phyloP scores from a whole-genome alignment of 2,113 vertebrate genomes.

The Bambusicola thoracicus region DNA sequence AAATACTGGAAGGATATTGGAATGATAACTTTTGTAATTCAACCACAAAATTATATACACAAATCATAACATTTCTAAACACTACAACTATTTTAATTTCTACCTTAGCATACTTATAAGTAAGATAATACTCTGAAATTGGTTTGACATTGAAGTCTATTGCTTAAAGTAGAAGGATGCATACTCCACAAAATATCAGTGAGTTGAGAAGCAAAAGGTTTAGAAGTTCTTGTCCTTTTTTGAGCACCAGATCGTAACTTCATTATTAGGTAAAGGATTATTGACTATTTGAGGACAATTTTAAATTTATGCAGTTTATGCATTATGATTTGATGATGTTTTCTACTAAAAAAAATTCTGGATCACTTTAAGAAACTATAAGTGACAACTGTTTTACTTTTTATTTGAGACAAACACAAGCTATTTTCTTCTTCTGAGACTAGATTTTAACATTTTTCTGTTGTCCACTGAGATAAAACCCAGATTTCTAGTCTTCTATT shows the following conservation, averaged over 20 bases:
- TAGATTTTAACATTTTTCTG: background rate
- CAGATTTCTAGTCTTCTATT: background rate
- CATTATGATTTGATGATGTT: background rate
- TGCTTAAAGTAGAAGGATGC: background rate
- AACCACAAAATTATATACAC: background rate
- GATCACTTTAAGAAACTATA: background rate
- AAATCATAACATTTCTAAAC: background rate
- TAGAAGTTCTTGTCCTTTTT: background rate
- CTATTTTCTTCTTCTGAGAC: background rate
- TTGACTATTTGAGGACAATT: background rate
- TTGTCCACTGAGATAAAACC: background rate
- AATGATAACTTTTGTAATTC: background rate
- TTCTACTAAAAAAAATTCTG: background rate
- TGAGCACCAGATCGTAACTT: background rate
- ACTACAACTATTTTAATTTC: background rate
- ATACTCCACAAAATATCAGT: background rate
- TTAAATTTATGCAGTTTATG: background rate
- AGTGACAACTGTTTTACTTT: background rate
- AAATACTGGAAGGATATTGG: no score
- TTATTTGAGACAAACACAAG: background rate
- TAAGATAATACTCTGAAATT: background rate
- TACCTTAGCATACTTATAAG: background rate
- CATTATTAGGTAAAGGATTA: background rate
- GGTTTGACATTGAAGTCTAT: background rate
- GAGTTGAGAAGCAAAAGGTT: background rate